Conservation (phyloP, 2,113 vertebrate species). For the Ascaphus truei region DNA sequence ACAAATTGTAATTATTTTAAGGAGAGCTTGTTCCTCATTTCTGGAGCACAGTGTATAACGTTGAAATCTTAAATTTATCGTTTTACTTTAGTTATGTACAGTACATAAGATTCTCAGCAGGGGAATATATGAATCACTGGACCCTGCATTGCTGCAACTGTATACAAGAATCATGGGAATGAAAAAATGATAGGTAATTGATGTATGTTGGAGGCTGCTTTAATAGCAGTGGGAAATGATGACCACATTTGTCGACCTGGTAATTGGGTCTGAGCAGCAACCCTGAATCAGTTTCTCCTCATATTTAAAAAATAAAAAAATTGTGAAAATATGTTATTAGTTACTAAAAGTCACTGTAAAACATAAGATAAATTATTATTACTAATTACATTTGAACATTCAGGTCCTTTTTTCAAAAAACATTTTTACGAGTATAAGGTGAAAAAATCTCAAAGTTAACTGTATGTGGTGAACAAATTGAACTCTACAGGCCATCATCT, state of each 20-base stretch:
- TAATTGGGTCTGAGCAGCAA: slow-evolving; percentile 43
- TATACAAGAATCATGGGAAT: slow-evolving; percentile 52
- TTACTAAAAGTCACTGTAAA: too few species aligned
- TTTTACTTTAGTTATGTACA: too few species aligned
- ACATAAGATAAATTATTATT: background rate
- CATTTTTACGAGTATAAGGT: background rate
- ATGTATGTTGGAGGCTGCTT: slow-evolving; percentile 50
- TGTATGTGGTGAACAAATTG: slow-evolving; percentile 14
- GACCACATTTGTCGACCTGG: slow-evolving; percentile 49
- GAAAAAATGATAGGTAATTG: slow-evolving; percentile 58
- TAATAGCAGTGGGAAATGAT: slow-evolving; percentile 48
- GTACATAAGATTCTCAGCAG: background rate
- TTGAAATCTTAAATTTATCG: too few species aligned
- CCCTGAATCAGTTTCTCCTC: too few species aligned
- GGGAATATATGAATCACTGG: background rate
- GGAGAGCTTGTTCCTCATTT: too few species aligned
- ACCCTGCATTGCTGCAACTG: slow-evolving; percentile 35
- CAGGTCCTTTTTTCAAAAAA: too few species aligned
- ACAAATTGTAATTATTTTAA: too few species aligned
- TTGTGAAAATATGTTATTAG: too few species aligned
- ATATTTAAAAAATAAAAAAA: too few species aligned
- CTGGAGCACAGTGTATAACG: too few species aligned
- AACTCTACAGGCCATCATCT: slow-evolving; percentile 5
- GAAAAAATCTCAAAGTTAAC: background rate
- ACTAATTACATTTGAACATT: background rate